phyloP scores from a whole-genome alignment of 2,888 invertebrate species.

The Drosophila mettleri region DNA sequence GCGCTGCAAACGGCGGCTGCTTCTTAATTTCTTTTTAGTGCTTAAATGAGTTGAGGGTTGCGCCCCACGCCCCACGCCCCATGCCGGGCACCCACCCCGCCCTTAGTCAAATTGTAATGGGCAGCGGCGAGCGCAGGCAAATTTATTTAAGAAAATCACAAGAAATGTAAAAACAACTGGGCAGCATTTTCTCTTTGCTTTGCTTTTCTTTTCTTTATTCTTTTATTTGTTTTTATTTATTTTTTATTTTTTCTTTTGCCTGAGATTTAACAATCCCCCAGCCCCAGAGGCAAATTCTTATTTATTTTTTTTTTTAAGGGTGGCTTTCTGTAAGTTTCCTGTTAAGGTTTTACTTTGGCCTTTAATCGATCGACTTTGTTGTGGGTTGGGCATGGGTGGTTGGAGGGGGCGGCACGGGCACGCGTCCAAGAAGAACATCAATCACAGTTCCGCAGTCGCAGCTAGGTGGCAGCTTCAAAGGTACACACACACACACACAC shows the following conservation, averaged over 20 bases:
- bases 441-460: slow-evolving; percentile 49
- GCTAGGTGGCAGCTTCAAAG: slow-evolving; percentile 43
- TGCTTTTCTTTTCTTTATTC: slow-evolving; percentile 38
- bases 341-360: slow-evolving; percentile 48
- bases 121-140: slow-evolving; percentile 52
- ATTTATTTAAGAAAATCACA: slow-evolving; percentile 79
- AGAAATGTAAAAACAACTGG: slow-evolving; percentile 77
- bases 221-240: slow-evolving; percentile 19
- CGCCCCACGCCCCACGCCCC: not conserved
- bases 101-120: no score
- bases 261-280: slow-evolving; percentile 28
- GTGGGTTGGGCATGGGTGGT: not conserved
- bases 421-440: slow-evolving; percentile 51
- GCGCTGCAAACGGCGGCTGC: slow-evolving; percentile 58
- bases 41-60: slow-evolving; percentile 73
- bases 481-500: slow-evolving; percentile 10
- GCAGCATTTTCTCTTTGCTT: slow-evolving; percentile 54
- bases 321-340: slow-evolving; percentile 50
- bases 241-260: slow-evolving; percentile 10
- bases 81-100: not conserved
- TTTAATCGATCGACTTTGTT: slow-evolving; percentile 55
- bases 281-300: not conserved
- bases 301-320: slow-evolving; percentile 56
- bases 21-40: slow-evolving; percentile 80
- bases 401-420: slow-evolving; percentile 5